A percentile compares a stretch with the other conserved stretches of the same genome.
Conservation (phyloP, 2,113 vertebrate genomes). For the Mirza zaza region DNA sequence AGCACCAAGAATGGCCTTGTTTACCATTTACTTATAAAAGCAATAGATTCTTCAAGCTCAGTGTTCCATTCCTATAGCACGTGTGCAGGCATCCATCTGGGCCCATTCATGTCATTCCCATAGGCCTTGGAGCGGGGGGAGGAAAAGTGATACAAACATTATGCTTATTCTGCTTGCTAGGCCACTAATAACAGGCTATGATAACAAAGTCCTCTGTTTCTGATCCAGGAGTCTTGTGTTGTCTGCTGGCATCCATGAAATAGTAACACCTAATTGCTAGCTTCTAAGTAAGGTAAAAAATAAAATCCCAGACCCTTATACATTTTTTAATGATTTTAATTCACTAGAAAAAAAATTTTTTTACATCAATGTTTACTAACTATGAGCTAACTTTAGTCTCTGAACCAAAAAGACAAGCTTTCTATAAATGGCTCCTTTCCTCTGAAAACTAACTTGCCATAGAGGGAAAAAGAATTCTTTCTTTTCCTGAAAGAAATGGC, state of each 20-base stretch:
- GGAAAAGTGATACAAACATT: not conserved
- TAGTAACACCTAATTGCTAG: not conserved
- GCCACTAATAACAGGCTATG: not conserved
- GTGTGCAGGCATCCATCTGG: not conserved
- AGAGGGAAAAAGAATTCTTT: not conserved
- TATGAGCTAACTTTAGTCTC: not conserved
- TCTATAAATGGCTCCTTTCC: not conserved
- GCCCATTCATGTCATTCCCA: not conserved
- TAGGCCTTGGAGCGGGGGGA: not conserved
- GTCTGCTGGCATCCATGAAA: not conserved
- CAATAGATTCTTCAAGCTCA: not conserved
- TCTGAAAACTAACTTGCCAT: conserved; percentile 14
- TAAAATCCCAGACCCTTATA: not conserved
- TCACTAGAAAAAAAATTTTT: not conserved
- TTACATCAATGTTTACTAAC: not conserved
- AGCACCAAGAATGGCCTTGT: not conserved
- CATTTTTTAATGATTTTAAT: not conserved
- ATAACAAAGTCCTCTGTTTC: not conserved
- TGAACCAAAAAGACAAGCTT: not conserved
- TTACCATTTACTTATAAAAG: not conserved
- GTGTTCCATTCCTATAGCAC: not conserved
- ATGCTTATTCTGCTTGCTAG: not conserved
- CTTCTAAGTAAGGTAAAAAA: not conserved
- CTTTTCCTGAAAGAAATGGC: not conserved
- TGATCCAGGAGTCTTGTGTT: not conserved